Percentiles rank a stretch among this genome's conserved stretches.
phyloP scores from a whole-genome alignment of 2,113 vertebrate species.

The Pao palembangensis region DNA sequence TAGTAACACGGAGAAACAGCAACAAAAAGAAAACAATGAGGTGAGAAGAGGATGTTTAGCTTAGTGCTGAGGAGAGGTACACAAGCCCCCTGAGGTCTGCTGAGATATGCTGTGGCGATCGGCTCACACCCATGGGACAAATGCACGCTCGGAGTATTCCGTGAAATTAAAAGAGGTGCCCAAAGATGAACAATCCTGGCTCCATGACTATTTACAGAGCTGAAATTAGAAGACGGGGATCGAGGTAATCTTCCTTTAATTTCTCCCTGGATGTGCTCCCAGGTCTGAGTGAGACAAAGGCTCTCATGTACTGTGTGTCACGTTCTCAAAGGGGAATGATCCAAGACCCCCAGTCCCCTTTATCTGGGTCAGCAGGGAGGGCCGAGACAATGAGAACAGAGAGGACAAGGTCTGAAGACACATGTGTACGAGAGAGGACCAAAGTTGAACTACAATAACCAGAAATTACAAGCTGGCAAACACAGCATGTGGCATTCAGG shows the following conservation, averaged over 20 bases:
- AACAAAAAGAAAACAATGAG: constrained; percentile 40
- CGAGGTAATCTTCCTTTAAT: constrained; percentile 65
- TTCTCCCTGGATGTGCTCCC: constrained; percentile 60
- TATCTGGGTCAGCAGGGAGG: constrained; percentile 12
- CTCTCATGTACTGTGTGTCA: constrained; percentile 42
- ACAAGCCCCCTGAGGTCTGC: constrained; percentile 48
- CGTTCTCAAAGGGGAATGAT: constrained; percentile 46
- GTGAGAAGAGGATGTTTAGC: constrained; percentile 32
- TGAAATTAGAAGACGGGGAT: constrained; percentile 56
- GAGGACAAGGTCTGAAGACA: constrained; percentile 24
- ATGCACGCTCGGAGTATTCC: not conserved
- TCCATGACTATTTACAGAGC: constrained; percentile 54
- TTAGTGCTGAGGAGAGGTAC: constrained; percentile 2
- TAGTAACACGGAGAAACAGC: constrained; percentile 55
- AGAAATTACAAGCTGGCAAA: not conserved
- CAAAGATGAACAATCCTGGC: constrained; percentile 50
- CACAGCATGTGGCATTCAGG: not conserved
- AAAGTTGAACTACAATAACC: not conserved
- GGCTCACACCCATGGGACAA: constrained; percentile 17
- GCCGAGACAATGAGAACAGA: constrained; percentile 1
- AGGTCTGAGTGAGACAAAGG: constrained; percentile 39
- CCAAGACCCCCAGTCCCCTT: constrained; percentile 50
- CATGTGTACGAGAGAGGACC: not conserved
- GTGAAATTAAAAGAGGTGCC: constrained; percentile 24
- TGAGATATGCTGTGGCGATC: constrained; percentile 36